phyloP scores from a whole-genome alignment of 2,888 invertebrate genomes.

The Epistrophe grossulariae region DNA sequence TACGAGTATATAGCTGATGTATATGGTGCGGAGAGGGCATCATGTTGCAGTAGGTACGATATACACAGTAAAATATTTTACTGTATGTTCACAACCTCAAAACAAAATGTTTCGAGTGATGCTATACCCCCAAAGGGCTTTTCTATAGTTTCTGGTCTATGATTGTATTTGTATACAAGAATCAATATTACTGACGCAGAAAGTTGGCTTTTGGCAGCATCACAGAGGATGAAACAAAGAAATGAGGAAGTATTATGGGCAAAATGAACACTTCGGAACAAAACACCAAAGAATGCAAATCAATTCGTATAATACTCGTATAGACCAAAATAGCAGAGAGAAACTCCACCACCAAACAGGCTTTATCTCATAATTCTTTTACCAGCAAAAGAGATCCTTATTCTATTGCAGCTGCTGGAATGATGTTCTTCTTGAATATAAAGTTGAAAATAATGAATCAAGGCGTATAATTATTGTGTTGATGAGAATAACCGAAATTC shows the following conservation, averaged over 20 bases:
- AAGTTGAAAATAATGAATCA: conserved; percentile 55
- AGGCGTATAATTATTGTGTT: conserved; percentile 48
- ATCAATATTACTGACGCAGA: conserved; percentile 64
- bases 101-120: conserved; percentile 45
- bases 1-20: not conserved
- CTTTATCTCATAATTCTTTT: not conserved
- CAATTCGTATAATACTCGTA: conserved; percentile 43
- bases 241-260: not conserved
- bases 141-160: conserved; percentile 25
- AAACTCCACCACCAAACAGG: not conserved
- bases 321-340: conserved; percentile 30
- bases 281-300: conserved; percentile 52
- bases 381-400: not conserved
- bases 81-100: conserved; percentile 48
- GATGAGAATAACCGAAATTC: conserved; percentile 32
- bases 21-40: not conserved
- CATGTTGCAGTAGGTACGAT: not conserved
- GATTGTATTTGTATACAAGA: conserved; percentile 21
- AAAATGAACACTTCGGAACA: not conserved
- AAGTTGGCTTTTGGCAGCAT: conserved; percentile 35
- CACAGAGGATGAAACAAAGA: not conserved
- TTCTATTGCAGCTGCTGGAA: not conserved
- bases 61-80: not conserved
- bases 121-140: conserved; percentile 18
- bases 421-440: conserved; percentile 3